Percentiles rank a stretch among this genome's conserved stretches.
Evolutionary conservation across 2,797 vertebrate species (phyloP).

Genomic region (Cephalopachus bancanus): DNA sequence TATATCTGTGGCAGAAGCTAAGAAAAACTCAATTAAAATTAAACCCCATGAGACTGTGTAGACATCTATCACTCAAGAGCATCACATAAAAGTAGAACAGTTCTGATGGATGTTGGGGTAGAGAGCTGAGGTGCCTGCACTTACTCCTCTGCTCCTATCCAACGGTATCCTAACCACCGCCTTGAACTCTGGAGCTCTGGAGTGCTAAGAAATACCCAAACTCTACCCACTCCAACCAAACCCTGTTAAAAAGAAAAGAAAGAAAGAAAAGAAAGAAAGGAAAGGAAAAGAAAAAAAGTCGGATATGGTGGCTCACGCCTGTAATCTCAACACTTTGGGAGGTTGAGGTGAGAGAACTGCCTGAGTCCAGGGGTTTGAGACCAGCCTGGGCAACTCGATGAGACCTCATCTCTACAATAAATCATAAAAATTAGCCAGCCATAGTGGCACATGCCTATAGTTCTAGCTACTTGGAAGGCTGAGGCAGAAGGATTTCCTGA

Average conservation of each 20-base stretch:
- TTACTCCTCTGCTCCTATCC: background rate
- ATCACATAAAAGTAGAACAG: background rate
- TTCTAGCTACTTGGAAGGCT: too few species aligned
- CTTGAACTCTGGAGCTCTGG: background rate
- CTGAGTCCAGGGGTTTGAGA: too few species aligned
- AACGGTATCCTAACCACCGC: background rate
- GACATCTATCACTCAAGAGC: background rate
- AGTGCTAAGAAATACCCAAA: background rate
- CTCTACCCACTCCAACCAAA: background rate
- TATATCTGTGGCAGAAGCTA: background rate
- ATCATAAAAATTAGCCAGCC: too few species aligned
- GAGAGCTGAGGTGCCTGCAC: background rate
- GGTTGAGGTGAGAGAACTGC: too few species aligned
- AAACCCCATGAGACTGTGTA: background rate
- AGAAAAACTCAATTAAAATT: slow-evolving; percentile 11
- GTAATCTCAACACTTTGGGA: too few species aligned
- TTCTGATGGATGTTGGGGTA: background rate
- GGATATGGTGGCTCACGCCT: too few species aligned
- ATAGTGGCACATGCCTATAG: too few species aligned
- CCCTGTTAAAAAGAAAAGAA: background rate
- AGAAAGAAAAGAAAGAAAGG: background rate
- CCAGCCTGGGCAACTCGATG: too few species aligned
- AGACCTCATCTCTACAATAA: too few species aligned
- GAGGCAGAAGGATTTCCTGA: too few species aligned
- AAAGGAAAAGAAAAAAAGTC: too few species aligned